Evolutionary conservation across 2,113 vertebrate genomes (phyloP).

Genomic region (Ia io): DNA sequence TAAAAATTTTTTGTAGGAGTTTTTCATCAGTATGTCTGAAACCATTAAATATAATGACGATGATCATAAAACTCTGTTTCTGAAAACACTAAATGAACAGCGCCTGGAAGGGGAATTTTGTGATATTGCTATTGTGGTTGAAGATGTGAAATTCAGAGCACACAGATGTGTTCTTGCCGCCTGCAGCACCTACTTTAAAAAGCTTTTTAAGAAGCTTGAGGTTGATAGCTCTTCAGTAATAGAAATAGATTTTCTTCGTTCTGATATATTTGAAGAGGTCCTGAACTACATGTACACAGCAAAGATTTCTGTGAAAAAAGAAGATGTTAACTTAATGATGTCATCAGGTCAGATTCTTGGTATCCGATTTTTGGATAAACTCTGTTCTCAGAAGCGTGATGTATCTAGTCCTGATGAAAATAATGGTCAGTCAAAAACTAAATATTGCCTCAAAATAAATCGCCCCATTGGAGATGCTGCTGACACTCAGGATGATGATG

Average conservation of each 20-base stretch:
- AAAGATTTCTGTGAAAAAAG: constrained; percentile 96
- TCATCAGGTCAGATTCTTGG: constrained; percentile 98
- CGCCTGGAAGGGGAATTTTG: constrained; percentile 96
- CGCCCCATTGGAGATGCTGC: constrained; percentile 86
- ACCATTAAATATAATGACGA: constrained; percentile 97
- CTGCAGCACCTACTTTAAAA: constrained; percentile 98
- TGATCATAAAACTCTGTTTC: constrained; percentile 96
- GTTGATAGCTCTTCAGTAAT: constrained; percentile 97
- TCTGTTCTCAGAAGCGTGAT: constrained; percentile 96
- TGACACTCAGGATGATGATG: constrained; percentile 87
- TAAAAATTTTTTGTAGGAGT: constrained; percentile 83
- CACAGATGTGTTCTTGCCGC: constrained; percentile 95
- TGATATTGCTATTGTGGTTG: constrained; percentile 96
- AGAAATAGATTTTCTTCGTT: constrained; percentile 96
- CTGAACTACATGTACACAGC: constrained; percentile 99
- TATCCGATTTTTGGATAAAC: constrained; percentile 97
- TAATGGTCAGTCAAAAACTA: constrained; percentile 86
- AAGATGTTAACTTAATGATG: constrained; percentile 99
- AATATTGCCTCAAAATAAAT: constrained; percentile 90
- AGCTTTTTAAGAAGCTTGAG: constrained; percentile 96
- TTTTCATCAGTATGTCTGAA: constrained; percentile 96
- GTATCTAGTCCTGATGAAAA: constrained; percentile 92
- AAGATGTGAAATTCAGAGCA: constrained; percentile 96
- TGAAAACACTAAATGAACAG: constrained; percentile 96
- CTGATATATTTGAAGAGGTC: constrained; percentile 98